Evolutionary conservation across 2,113 vertebrate species (phyloP).

Genomic region (Muscicapa adusta): DNA sequence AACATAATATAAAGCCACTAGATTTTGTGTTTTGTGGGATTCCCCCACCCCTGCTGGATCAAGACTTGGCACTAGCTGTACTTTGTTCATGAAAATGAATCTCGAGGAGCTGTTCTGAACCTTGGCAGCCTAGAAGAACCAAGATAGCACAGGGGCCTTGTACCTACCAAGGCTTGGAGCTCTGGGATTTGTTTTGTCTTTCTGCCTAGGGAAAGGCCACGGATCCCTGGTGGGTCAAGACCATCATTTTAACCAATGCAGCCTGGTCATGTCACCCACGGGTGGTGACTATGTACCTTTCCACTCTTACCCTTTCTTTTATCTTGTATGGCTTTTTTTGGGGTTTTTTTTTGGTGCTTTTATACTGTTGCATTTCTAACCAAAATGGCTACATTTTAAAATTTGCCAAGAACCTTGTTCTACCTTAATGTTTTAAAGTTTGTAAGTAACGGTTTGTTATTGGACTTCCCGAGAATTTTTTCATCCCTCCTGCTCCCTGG

Average conservation of each 20-base stretch:
- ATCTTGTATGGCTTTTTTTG: not conserved
- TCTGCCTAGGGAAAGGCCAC: not conserved
- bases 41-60: not conserved
- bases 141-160: not conserved
- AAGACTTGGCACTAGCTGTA: not conserved
- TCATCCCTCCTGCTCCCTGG: not conserved
- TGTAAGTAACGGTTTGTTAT: not conserved
- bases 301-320: not conserved
- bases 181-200: not conserved
- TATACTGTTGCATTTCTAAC: not conserved
- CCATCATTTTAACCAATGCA: not conserved
- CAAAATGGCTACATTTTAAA: not conserved
- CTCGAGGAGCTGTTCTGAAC: not conserved
- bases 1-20: not conserved
- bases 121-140: not conserved
- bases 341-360: not conserved
- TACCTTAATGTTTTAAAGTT: not conserved
- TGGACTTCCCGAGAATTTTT: not conserved
- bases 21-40: rapidly evolving
- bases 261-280: rapidly evolving
- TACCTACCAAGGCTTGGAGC: not conserved
- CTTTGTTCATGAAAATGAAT: not conserved
- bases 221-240: not conserved
- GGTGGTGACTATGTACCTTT: not conserved
- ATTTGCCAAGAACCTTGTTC: not conserved